A percentile compares a stretch with the other conserved stretches of the same genome.
Conservation (phyloP, 2,113 vertebrate genomes). For the Astur gentilis region DNA sequence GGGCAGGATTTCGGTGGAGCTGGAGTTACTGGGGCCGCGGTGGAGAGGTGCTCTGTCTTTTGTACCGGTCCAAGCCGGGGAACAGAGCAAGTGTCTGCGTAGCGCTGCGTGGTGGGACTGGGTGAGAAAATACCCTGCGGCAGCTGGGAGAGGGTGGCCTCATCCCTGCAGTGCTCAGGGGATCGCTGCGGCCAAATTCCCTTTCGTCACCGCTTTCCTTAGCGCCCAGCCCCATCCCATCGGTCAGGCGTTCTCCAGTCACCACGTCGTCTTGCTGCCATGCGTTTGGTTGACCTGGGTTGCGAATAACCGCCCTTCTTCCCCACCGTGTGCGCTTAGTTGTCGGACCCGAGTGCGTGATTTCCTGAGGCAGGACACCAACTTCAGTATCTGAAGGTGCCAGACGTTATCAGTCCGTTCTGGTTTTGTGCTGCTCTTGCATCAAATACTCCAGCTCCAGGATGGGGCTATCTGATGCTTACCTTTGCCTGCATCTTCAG, state of each 20-base stretch:
- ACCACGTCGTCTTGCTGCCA: accelerated
- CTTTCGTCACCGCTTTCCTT: neutral
- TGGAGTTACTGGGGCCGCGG: neutral
- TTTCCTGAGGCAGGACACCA: neutral
- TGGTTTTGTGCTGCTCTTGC: neutral
- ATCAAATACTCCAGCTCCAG: neutral
- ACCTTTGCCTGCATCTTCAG: neutral
- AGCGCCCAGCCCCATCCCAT: neutral
- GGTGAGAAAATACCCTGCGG: neutral
- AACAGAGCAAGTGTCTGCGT: accelerated
- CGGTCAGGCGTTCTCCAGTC: neutral
- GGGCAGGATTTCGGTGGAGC: neutral
- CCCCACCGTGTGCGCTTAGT: accelerated
- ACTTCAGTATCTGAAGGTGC: neutral
- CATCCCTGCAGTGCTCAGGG: neutral
- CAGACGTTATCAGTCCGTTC: too few relatives aligned
- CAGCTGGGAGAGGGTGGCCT: neutral
- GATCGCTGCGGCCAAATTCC: neutral
- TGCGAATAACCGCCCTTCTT: neutral
- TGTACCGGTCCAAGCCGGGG: too few relatives aligned
- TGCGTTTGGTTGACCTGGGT: neutral
- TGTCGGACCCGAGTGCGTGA: accelerated
- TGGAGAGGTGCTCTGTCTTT: neutral
- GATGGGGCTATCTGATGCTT: neutral
- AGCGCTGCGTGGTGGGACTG: neutral